These are phyloP conservation scores for Cheilosia scutellata DNA, from an alignment of 2,888 invertebrate genomes.

Conservation along the genomic window DNA sequence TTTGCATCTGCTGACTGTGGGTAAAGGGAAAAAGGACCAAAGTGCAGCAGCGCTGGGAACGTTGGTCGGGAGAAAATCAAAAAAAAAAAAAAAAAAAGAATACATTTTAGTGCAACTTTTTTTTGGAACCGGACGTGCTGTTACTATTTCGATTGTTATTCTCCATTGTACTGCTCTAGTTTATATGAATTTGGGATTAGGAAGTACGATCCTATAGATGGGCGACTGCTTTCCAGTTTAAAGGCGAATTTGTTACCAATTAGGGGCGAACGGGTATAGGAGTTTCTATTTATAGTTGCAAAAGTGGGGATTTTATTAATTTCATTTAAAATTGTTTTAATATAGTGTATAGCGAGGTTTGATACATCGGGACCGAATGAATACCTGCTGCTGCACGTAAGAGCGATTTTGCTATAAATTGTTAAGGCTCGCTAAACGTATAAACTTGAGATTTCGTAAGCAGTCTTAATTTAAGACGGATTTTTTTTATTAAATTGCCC, in stretches of 20 bases:
- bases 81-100: background rate
- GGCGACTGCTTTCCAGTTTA: background rate
- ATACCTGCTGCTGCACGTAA: too few species aligned
- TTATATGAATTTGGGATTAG: slow-evolving; percentile 17
- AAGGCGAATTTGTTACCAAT: slow-evolving; percentile 12
- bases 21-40: slow-evolving; percentile 12
- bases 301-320: background rate
- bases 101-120: slow-evolving; percentile 5
- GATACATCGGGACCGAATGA: too few species aligned
- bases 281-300: background rate
- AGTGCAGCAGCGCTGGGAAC: background rate
- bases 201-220: background rate
- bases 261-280: background rate
- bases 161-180: slow-evolving; percentile 16
- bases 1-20: slow-evolving; percentile 68
- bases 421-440: too few species aligned
- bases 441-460: too few species aligned
- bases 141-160: slow-evolving; percentile 37
- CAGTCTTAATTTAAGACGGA: too few species aligned
- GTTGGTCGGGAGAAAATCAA: slow-evolving; percentile 14
- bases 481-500: too few species aligned
- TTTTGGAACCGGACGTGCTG: slow-evolving; percentile 43
- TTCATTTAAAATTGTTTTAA: too few species aligned
- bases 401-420: too few species aligned
- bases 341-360: too few species aligned